phyloP scores from a whole-genome alignment of 1,140 invertebrate species.

The Bombyx mandarina region DNA sequence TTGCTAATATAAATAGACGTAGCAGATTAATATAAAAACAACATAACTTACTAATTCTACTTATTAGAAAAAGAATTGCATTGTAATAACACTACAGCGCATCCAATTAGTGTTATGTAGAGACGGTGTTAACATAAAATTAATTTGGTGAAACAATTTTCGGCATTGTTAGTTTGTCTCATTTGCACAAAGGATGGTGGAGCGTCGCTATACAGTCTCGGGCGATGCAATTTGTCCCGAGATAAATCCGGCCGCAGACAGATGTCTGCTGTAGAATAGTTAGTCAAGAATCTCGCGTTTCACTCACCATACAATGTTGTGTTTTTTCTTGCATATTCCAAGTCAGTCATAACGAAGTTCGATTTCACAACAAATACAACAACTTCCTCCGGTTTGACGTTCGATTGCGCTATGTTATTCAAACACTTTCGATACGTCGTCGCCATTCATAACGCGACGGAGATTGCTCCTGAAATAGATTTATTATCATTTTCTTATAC shows the following conservation, averaged over 20 bases:
- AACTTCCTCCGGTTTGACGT: too few species aligned
- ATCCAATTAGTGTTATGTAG: too few species aligned
- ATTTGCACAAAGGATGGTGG: slow-evolving; percentile 41
- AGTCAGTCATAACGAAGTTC: too few species aligned
- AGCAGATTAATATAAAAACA: too few species aligned
- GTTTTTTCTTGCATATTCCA: too few species aligned
- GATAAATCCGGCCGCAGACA: slow-evolving; percentile 55
- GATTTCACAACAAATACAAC: too few species aligned
- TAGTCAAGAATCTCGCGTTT: slow-evolving; percentile 22
- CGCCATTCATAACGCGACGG: slow-evolving; percentile 21
- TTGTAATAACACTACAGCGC: too few species aligned
- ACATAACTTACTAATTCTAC: too few species aligned
- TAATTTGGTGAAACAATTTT: slow-evolving; percentile 37
- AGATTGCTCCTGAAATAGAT: slow-evolving; percentile 34
- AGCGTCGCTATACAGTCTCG: slow-evolving; percentile 16
- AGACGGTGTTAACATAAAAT: slow-evolving; percentile 7
- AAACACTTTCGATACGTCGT: slow-evolving; percentile 28
- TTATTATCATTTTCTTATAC: slow-evolving; percentile 53
- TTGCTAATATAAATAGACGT: too few species aligned
- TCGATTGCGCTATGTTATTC: slow-evolving; percentile 29
- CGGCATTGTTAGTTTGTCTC: slow-evolving; percentile 30
- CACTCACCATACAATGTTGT: slow-evolving; percentile 4
- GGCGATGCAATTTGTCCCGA: slow-evolving; percentile 49
- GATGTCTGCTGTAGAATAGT: slow-evolving; percentile 38
- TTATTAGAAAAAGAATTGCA: too few species aligned